These are phyloP conservation scores for Sinocyclocheilus maitianheensis DNA, from an alignment of 2,113 vertebrate species.

Conservation along the genomic window DNA sequence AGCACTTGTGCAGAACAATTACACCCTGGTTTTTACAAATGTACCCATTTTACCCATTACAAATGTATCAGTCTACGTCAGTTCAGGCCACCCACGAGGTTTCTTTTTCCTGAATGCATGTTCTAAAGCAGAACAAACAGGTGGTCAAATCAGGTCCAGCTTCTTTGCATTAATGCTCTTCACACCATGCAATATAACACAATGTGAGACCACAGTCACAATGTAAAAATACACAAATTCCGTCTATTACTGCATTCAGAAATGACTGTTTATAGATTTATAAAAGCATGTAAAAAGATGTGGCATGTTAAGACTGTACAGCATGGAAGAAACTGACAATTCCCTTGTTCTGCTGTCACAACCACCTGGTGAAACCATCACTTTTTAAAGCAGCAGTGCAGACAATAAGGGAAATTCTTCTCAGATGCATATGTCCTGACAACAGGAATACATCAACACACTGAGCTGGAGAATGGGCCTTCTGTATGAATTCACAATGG, in stretches of 20 bases:
- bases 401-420: not conserved
- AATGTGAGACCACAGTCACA: not conserved
- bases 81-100: not conserved
- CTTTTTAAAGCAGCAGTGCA: not conserved
- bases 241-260: not conserved
- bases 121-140: not conserved
- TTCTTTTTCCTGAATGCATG: not conserved
- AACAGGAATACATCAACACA: not conserved
- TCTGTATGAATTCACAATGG: not conserved
- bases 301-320: not conserved
- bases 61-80: not conserved
- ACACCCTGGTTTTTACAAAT: not conserved
- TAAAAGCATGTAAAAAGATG: not conserved
- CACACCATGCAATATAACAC: not conserved
- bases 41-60: not conserved
- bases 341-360: not conserved
- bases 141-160: slow-evolving; percentile 3
- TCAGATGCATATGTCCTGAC: not conserved
- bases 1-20: not conserved
- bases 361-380: not conserved
- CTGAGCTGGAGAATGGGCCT: no score
- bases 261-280: not conserved
- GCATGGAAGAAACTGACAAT: not conserved
- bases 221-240: not conserved
- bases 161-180: not conserved